Base-by-base conservation (phyloP, 37 sponge, comb jelly and placozoan genomes). In the Beroe ovata region DNA sequence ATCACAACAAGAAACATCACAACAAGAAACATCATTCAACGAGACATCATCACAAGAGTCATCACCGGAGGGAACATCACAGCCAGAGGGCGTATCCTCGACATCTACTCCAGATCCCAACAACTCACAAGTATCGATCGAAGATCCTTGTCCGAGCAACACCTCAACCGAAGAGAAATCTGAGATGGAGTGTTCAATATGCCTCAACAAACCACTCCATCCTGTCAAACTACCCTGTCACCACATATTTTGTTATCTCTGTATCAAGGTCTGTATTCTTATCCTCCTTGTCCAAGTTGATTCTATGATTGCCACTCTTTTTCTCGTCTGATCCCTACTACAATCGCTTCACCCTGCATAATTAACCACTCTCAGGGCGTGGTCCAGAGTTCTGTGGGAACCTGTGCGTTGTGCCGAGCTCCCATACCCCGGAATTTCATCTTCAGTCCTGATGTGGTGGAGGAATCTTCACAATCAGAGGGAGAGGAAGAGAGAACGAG, bases 191-290 rank as follows among this genome's bases (percentile, higher is more conserved):
- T 96, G 96, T 71, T 88, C 93, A 39, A 90, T 97, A 59, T 97
- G 97, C 42, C 81, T 77, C 14, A 90, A 91, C 26, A 29, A 88
- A 8, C 88, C 66, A 20, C 71, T 90, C 35, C 88, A 97, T 29
- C 95, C 97, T 26, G 92, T 95, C 0, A 62, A 66, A 36, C 91
- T 94, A n/a, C 93, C 95, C 0, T 97, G 97, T 64, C 29, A 60
- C 20, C 97, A 97, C 89, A 66, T 91, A 0, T 97, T 97, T 91
- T 97, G 97, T 64, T 97, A 89, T 69, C 90, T 97, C 33, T 97
- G 97, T 61, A 89, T 97, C 77, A 97, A 97, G 72, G 84, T 77
- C 6, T n/a, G 63, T 16, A 62, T 35, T 30, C 21, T 4, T 30
- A 89, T 19, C 60, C 92, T 60, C 40, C 69, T 60, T 64, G 64